Base-by-base conservation (phyloP, 2,113 vertebrate species). In the Calidris pugnax region DNA sequence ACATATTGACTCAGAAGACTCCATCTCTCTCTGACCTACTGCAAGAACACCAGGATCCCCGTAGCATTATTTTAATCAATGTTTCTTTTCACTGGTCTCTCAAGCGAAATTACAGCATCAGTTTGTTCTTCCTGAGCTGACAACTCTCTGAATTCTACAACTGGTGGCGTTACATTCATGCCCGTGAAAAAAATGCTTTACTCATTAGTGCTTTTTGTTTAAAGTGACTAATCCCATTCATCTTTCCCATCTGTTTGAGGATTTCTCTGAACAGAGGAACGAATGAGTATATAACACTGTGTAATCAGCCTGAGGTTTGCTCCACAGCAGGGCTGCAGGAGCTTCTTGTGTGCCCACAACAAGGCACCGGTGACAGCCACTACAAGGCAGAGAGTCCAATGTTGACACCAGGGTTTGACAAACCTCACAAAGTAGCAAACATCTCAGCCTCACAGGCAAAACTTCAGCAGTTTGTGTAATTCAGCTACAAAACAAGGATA, bases 171-270 rank as follows among this genome's bases (percentile, higher is more conserved):
- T 92, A 5, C 80, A 77, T 47, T 87, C 68, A 76, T 17, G 79
- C 12, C 57, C 4, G 12, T 27, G 48, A 55, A 55, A 78, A 88
- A 53, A 66, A 73, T 4, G 0, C 66, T 78, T 88, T 28, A 15
- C 78, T 96, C 96, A 95, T 96, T 74, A 97, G 89, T 0, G 89
- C 84, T 89, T 81, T 95, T 96, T 95, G 90, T 95, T 66, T 48
- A 1, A 16, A n/a, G 43, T 95, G 93, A 97, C 85, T 93, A 60
- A 95, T 91, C 63, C 91, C 87, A 95, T 96, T 94, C 93, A 94
- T 87, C 74, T 7, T 28, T 3, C 90, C 93, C 93, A 97, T 94
- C 94, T 95, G 93, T 69, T 13, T 57, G 45, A 91, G 85, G 66
- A 48, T n/a, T 69, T 87, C 81, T 95, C 57, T 6, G 1, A 18